Percentiles rank a stretch among this genome's conserved stretches.
Evolutionary conservation across 1,140 invertebrate genomes (phyloP).

Genomic region (Aethina tumida): DNA sequence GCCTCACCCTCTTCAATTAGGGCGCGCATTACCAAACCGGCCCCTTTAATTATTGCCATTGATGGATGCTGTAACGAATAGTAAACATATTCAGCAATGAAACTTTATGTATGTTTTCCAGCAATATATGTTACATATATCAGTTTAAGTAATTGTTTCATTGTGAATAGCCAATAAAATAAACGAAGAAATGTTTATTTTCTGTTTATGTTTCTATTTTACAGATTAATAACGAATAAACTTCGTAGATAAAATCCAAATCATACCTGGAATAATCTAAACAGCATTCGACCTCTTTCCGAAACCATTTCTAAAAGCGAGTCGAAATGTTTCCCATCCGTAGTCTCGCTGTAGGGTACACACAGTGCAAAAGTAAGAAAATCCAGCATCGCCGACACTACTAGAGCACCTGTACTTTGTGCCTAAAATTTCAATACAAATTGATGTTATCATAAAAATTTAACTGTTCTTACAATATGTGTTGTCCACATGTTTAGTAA

Average conservation of each 20-base stretch:
- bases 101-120: no score
- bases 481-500: slow-evolving; percentile 91
- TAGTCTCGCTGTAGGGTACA: slow-evolving; percentile 98
- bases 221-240: no score
- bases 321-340: slow-evolving; percentile 96
- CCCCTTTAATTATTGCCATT: slow-evolving; percentile 95
- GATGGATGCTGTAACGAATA: slow-evolving; percentile 72
- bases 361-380: slow-evolving; percentile 98
- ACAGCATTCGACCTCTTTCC: slow-evolving; percentile 78
- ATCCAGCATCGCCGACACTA: slow-evolving; percentile 92
- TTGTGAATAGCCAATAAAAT: no score
- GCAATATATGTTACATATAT: no score
- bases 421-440: slow-evolving; percentile 43
- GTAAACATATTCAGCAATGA: no score
- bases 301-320: slow-evolving; percentile 89
- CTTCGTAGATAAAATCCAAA: neutral
- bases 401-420: slow-evolving; percentile 67
- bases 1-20: slow-evolving; percentile 94
- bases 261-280: slow-evolving; percentile 83
- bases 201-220: no score
- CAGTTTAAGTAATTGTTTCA: no score
- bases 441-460: slow-evolving; percentile 5
- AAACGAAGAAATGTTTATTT: no score
- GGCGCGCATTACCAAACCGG: slow-evolving; percentile 92
- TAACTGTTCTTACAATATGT: slow-evolving; percentile 69